phyloP scores from a whole-genome alignment of 92 coral and sea anemone species.

The Siderastrea siderea region DNA sequence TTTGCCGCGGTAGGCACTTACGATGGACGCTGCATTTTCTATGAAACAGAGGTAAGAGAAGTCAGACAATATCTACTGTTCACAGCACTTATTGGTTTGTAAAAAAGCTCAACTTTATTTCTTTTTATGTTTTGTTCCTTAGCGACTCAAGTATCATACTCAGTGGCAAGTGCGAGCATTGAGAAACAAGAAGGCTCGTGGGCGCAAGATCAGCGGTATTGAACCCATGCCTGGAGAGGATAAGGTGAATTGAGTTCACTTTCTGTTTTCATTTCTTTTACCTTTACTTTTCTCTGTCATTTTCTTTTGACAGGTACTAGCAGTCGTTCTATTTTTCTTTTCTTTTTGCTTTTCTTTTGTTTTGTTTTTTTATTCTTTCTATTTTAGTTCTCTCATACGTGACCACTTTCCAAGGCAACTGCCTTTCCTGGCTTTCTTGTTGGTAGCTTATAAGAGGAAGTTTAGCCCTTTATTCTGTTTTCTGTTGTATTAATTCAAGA shows the following conservation, averaged over 20 bases:
- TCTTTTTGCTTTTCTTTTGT: no score
- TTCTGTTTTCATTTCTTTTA: no score
- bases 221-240: slow-evolving; percentile 99
- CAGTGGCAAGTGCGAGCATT: slow-evolving; percentile 97
- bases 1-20: slow-evolving; percentile 98
- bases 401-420: no score
- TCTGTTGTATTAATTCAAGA: no score
- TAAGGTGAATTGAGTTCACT: slow-evolving; percentile 62
- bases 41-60: slow-evolving; percentile 91
- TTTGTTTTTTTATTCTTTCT: no score
- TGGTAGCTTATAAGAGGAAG: no score
- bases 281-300: neutral
- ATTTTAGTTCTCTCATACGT: no score
- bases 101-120: neutral
- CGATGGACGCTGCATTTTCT: slow-evolving; percentile 97
- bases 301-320: no score
- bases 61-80: no score
- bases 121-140: neutral
- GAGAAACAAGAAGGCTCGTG: slow-evolving; percentile 92
- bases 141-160: slow-evolving; percentile 98
- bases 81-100: neutral
- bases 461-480: no score
- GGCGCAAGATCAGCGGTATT: slow-evolving; percentile 97
- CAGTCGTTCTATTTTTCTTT: no score
- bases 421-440: no score